Evolutionary conservation across 2,797 vertebrate species (phyloP).

Genomic region (Pseudopleuronectes americanus): DNA sequence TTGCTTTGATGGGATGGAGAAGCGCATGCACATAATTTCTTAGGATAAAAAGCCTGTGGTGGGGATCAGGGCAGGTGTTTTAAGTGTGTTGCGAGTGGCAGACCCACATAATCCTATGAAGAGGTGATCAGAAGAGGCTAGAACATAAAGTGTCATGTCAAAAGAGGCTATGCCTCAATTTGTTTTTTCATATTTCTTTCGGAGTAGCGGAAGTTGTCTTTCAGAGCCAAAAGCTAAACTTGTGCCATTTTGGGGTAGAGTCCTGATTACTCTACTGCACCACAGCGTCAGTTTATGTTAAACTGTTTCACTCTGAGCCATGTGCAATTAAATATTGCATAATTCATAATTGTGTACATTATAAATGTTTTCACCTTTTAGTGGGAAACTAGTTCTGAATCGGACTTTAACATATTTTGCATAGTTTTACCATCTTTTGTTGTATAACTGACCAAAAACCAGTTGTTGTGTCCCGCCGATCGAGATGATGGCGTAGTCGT

Average conservation of each 20-base stretch:
- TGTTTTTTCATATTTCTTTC: too few relatives aligned
- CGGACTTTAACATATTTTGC: neutral
- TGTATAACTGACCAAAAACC: neutral
- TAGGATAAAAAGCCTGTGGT: conserved; percentile 11
- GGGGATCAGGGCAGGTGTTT: conserved; percentile 29
- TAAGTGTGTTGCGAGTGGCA: conserved; percentile 28
- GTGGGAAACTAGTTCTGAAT: too few relatives aligned
- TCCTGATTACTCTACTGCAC: too few relatives aligned
- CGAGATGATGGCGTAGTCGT: conserved; percentile 30
- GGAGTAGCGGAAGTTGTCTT: too few relatives aligned
- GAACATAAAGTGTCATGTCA: neutral
- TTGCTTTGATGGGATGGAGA: conserved; percentile 51
- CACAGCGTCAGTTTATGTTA: too few relatives aligned
- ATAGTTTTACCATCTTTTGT: neutral
- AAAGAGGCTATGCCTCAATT: too few relatives aligned
- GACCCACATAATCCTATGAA: conserved; percentile 2
- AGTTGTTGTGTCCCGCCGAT: conserved; percentile 4
- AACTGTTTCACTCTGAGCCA: too few relatives aligned
- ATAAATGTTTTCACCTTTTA: too few relatives aligned
- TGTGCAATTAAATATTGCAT: too few relatives aligned
- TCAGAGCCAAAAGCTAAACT: too few relatives aligned
- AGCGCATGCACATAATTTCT: conserved; percentile 42
- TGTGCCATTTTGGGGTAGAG: too few relatives aligned
- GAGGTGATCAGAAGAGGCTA: conserved; percentile 1
- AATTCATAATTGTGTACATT: too few relatives aligned